These are phyloP conservation scores for Bothrops alternatus DNA, from an alignment of 2,797 vertebrate genomes.

Conservation along the genomic window DNA sequence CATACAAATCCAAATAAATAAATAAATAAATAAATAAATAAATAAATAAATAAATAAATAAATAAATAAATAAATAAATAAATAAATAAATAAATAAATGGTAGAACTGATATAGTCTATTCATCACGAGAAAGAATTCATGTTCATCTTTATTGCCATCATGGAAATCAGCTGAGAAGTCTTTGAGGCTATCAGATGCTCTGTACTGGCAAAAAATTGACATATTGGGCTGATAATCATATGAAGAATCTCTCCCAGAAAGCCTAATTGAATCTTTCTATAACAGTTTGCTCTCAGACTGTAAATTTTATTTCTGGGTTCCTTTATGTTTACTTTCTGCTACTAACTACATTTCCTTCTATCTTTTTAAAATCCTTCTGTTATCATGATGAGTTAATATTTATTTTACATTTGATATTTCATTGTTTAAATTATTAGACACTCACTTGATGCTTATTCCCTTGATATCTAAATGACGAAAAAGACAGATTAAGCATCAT, in stretches of 20 bases:
- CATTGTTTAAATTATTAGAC: neutral
- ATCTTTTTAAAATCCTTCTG: neutral
- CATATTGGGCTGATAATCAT: neutral
- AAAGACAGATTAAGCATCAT: neutral
- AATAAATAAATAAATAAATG: too few relatives aligned
- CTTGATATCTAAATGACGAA: neutral
- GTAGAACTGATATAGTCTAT: neutral
- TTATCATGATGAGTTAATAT: neutral
- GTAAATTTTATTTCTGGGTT: neutral
- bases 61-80: too few relatives aligned
- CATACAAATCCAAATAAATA: too few relatives aligned
- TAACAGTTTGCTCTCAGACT: neutral
- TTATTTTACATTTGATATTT: neutral
- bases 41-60: too few relatives aligned
- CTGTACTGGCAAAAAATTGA: neutral
- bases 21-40: too few relatives aligned
- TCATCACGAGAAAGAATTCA: neutral
- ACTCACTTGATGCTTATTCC: neutral
- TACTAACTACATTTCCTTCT: neutral
- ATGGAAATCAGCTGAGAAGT: neutral
- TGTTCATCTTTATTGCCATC: neutral
- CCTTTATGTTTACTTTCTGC: neutral
- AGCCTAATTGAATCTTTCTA: neutral
- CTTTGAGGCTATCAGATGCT: neutral
- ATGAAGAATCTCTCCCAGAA: neutral